Conservation (phyloP, 2,113 vertebrate genomes). For the Neopipo cinnamomea region DNA sequence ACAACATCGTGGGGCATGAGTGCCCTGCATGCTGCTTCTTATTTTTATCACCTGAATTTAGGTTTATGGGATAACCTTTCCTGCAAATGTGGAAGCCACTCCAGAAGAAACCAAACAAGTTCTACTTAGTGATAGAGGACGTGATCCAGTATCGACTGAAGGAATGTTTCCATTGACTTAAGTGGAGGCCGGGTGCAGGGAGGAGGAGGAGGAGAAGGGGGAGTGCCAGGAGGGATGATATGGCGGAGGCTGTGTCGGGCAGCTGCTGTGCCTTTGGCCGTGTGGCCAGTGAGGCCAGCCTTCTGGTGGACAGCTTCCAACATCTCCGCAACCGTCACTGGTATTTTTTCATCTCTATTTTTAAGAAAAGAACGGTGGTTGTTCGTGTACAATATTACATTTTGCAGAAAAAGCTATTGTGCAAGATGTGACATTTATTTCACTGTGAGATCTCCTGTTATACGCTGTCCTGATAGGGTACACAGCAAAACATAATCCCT, state of each 20-base stretch:
- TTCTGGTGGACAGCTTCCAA: background rate
- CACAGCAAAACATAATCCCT: background rate
- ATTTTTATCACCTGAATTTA: background rate
- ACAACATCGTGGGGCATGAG: rapidly evolving
- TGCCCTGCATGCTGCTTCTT: rapidly evolving
- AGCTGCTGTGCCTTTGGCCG: background rate
- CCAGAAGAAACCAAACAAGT: background rate
- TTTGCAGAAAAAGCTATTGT: background rate
- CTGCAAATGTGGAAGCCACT: background rate
- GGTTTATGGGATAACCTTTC: background rate
- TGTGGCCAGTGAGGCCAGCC: rapidly evolving
- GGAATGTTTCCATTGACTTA: background rate
- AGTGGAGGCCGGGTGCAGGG: background rate
- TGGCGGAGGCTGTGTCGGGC: rapidly evolving
- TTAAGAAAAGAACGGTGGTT: background rate
- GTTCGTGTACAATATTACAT: background rate
- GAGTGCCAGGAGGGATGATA: background rate
- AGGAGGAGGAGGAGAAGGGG: background rate
- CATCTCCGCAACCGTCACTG: rapidly evolving
- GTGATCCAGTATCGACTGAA: rapidly evolving
- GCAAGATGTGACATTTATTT: background rate
- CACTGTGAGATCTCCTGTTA: background rate
- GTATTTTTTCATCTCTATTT: background rate
- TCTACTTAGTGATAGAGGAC: background rate
- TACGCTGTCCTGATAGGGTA: background rate